Conservation (phyloP, 2,797 vertebrate species). For the Coregonus suidteri region DNA sequence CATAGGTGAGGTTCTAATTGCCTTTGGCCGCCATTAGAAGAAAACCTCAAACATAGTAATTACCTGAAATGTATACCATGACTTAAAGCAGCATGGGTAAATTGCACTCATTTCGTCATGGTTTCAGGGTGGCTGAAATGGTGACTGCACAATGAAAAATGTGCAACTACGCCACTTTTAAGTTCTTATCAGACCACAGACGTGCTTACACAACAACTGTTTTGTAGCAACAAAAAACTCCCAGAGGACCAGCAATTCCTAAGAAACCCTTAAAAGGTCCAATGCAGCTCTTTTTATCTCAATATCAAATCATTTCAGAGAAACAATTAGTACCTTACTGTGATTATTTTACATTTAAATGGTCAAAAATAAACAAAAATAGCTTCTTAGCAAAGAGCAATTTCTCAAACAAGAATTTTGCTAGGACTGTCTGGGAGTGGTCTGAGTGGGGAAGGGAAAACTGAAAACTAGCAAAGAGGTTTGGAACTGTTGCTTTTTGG, state of each 20-base stretch:
- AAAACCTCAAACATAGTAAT: conserved; percentile 19
- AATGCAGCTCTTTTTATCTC: no score
- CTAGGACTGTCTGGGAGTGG: no score
- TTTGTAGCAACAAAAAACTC: neutral
- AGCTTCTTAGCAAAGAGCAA: no score
- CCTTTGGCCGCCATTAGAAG: conserved; percentile 25
- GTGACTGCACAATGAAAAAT: neutral
- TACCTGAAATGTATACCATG: conserved; percentile 24
- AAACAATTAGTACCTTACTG: no score
- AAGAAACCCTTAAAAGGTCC: neutral
- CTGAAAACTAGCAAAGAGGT: no score
- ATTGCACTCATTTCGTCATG: conserved; percentile 5
- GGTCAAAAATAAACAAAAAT: no score
- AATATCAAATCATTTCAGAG: no score
- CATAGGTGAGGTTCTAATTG: conserved; percentile 36
- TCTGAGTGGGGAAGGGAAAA: no score
- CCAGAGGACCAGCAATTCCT: neutral
- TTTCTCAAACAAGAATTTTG: no score
- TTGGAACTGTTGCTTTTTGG: no score
- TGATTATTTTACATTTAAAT: no score
- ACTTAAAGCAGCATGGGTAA: neutral
- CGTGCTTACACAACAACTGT: no score
- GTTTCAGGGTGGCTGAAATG: conserved; percentile 2
- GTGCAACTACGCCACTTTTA: neutral
- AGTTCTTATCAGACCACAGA: neutral